These are phyloP conservation scores for Brachionus sp. DNA, from an alignment of 1,140 invertebrate species.

Conservation along the genomic window DNA sequence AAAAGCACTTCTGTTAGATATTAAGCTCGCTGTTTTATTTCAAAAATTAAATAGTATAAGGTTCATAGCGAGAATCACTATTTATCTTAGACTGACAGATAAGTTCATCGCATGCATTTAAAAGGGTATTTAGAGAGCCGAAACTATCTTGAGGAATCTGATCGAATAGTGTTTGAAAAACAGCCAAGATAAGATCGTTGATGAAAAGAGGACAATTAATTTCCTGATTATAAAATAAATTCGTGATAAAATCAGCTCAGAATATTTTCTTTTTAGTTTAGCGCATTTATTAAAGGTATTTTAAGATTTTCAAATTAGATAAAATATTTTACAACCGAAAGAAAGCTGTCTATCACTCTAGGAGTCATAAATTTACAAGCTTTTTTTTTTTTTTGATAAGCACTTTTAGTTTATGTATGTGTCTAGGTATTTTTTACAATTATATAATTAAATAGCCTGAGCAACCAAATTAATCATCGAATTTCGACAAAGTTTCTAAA, in stretches of 20 bases:
- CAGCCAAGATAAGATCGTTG: not conserved
- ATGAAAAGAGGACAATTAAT: not conserved
- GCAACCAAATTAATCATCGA: not conserved
- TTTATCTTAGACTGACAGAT: not conserved
- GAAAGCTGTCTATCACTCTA: slow-evolving; percentile 14
- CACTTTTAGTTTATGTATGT: not conserved
- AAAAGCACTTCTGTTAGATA: slow-evolving; percentile 8
- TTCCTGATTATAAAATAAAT: slow-evolving; percentile 1
- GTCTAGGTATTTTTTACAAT: not conserved
- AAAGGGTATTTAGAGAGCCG: not conserved
- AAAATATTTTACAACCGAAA: not conserved
- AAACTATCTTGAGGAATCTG: not conserved
- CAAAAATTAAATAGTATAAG: slow-evolving; percentile 5
- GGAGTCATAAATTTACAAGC: not conserved
- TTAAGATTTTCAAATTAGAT: not conserved
- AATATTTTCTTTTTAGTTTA: not conserved
- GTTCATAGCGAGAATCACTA: not conserved
- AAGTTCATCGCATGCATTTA: not conserved
- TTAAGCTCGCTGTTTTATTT: not conserved
- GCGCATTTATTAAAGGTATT: slow-evolving; percentile 8
- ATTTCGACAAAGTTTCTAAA: not conserved
- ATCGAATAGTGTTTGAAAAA: not conserved
- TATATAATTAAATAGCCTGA: slow-evolving; percentile 15
- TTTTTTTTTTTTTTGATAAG: no score
- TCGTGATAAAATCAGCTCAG: not conserved